These are phyloP conservation scores for Glaucidium brasilianum DNA, from an alignment of 2,113 vertebrate genomes.

Conservation along the genomic window DNA sequence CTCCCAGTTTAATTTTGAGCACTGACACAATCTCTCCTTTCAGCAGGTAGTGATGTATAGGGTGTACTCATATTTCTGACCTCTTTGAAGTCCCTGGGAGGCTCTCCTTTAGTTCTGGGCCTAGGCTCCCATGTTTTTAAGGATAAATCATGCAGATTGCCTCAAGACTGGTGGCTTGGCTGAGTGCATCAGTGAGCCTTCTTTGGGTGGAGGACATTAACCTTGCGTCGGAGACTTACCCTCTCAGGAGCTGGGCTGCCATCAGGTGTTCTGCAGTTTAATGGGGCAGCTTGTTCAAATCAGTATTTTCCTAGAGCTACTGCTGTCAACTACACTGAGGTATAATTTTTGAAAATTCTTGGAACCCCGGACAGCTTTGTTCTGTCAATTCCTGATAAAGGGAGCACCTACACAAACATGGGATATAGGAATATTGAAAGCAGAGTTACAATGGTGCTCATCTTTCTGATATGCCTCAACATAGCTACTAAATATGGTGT, in stretches of 20 bases:
- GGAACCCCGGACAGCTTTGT: neutral
- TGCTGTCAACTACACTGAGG: neutral
- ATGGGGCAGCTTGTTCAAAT: neutral
- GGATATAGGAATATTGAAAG: neutral
- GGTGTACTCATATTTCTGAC: neutral
- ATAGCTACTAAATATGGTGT: neutral
- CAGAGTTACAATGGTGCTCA: neutral
- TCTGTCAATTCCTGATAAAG: neutral
- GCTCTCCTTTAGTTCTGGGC: neutral
- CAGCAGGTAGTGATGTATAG: neutral
- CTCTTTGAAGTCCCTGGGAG: neutral
- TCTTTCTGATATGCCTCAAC: neutral
- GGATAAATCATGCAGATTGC: neutral
- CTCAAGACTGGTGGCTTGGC: neutral
- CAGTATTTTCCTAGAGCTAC: neutral
- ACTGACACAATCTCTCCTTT: neutral
- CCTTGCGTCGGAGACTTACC: neutral
- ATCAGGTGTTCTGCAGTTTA: neutral
- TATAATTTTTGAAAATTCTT: neutral
- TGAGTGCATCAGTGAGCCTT: neutral
- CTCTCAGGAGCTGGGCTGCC: neutral
- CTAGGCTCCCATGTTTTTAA: neutral
- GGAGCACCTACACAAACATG: neutral
- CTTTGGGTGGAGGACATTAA: neutral
- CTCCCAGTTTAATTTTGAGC: neutral